Evolutionary conservation across 2,888 invertebrate species (phyloP).

Genomic region (Aspidiotus destructor): DNA sequence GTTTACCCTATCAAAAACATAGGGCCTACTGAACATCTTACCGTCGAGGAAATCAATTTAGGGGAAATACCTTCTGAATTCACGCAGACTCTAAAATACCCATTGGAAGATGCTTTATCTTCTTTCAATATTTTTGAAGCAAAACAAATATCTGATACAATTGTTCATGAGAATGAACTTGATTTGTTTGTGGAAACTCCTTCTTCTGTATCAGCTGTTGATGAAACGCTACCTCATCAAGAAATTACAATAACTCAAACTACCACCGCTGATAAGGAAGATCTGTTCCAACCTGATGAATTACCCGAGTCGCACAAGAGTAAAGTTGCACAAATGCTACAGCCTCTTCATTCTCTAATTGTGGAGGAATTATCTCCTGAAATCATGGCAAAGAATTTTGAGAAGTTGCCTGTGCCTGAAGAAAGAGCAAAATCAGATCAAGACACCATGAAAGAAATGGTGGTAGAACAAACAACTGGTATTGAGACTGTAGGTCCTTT

Average conservation of each 20-base stretch:
- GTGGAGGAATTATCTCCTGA: slow-evolving; percentile 44
- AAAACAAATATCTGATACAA: slow-evolving; percentile 52
- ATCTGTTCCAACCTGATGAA: slow-evolving; percentile 46
- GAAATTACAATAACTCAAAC: slow-evolving; percentile 55
- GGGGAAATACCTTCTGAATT: slow-evolving; percentile 50
- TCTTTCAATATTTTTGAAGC: slow-evolving; percentile 54
- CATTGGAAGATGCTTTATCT: slow-evolving; percentile 47
- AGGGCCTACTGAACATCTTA: slow-evolving; percentile 51
- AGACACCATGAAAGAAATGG: slow-evolving; percentile 45
- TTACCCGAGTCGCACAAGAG: slow-evolving; percentile 48
- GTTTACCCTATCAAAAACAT: slow-evolving; percentile 52
- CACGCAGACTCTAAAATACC: slow-evolving; percentile 48
- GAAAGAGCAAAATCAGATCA: slow-evolving; percentile 44
- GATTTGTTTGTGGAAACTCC: slow-evolving; percentile 41
- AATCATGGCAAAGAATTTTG: slow-evolving; percentile 44
- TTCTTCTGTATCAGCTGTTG: slow-evolving; percentile 43
- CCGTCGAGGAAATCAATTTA: slow-evolving; percentile 51
- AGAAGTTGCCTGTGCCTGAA: slow-evolving; percentile 43
- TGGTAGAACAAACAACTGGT: slow-evolving; percentile 48
- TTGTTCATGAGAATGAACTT: slow-evolving; percentile 57
- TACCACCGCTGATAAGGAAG: slow-evolving; percentile 57
- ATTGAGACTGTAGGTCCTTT: slow-evolving; percentile 48
- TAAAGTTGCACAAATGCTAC: slow-evolving; percentile 46
- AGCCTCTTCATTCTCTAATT: slow-evolving; percentile 48
- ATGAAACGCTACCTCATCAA: slow-evolving; percentile 50